Evolutionary conservation across 2,113 vertebrate genomes (phyloP), one percentile per base, ranked within the genome.

Genomic region (Thunnus maccoyii): DNA sequence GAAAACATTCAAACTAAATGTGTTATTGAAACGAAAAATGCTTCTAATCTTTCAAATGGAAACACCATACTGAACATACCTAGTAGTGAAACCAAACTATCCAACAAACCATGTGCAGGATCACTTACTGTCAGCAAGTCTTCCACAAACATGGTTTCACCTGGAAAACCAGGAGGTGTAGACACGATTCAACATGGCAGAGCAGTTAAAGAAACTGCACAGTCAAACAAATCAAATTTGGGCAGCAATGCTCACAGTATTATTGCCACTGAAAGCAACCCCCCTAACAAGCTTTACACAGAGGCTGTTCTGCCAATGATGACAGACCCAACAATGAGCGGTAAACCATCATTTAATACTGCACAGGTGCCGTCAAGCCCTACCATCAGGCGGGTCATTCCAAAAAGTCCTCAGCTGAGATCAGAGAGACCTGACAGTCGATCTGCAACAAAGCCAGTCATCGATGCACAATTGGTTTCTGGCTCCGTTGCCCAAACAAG

Each of bases 361-460:
- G 17, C 25, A 6, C 57, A 48, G 25, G 48, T 86, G 10, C 58
- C 64, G 0, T 60, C 65, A 1, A 89, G 90, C 44, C 89, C 78
- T 47, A 67, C 14, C 12, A 64, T 86, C 22, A 89, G 75, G 41
- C 70, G 58, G 1, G 5, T 88, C 0, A 3, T 61, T 70, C 80
- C 68, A 63, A 86, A 78, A 75, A 89, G 78, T 61, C 76, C 87
- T 63, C 60, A 20, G 64, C 68, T 87, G 12, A 83, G 70, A 71
- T 65, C 25, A 66, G 60, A 86, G 11, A 75, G 64, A 72, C 32
- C 54, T 20, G 61, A 80, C 15, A 70, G 44, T 66, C 69, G 2
- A 64, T 20, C 78, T 25, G 17, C 25, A 63, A 20, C 41, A 54
- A 88, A 77, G 5, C 14, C 48, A 47, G 6, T 32, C 0, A 25